Percentiles rank a stretch among this genome's conserved stretches.
Conservation (phyloP, 2,888 invertebrate genomes). For the Parnassius glacialis region DNA sequence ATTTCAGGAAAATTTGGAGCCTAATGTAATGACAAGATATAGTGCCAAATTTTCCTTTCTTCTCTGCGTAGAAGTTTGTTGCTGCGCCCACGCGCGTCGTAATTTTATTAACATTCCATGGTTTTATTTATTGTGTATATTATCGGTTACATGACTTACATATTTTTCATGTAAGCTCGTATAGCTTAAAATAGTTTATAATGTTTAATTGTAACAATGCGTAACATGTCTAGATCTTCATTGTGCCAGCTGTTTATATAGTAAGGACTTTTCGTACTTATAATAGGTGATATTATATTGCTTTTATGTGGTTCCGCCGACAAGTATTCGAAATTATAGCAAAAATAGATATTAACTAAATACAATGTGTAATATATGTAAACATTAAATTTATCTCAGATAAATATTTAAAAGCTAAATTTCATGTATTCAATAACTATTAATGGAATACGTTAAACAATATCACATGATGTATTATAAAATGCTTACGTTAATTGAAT, state of each 20-base stretch:
- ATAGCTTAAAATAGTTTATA: conserved; percentile 53
- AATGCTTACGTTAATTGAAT: conserved; percentile 64
- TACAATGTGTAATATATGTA: conserved; percentile 70
- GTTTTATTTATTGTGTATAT: conserved; percentile 80
- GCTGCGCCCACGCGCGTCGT: conserved; percentile 10
- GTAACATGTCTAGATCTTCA: conserved; percentile 76
- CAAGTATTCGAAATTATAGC: conserved; percentile 72
- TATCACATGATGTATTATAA: conserved; percentile 70
- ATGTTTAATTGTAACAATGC: conserved; percentile 63
- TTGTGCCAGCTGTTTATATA: conserved; percentile 77
- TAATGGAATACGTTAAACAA: conserved; percentile 54
- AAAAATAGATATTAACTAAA: conserved; percentile 61
- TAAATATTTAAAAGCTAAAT: conserved; percentile 31
- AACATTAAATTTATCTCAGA: conserved; percentile 54
- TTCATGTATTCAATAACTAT: conserved; percentile 39
- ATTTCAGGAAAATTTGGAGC: background rate
- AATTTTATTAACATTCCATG: conserved; percentile 73
- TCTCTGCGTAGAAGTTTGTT: background rate
- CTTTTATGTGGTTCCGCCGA: conserved; percentile 71
- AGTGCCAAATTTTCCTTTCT: background rate
- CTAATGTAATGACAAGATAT: background rate
- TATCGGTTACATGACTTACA: conserved; percentile 69
- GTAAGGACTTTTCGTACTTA: conserved; percentile 77
- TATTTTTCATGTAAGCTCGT: conserved; percentile 74
- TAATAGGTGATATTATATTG: conserved; percentile 67